Percentiles rank a stretch among this genome's conserved stretches.
Evolutionary conservation across 2,888 invertebrate species (phyloP).

Genomic region (Hirtodrosophila confusa): DNA sequence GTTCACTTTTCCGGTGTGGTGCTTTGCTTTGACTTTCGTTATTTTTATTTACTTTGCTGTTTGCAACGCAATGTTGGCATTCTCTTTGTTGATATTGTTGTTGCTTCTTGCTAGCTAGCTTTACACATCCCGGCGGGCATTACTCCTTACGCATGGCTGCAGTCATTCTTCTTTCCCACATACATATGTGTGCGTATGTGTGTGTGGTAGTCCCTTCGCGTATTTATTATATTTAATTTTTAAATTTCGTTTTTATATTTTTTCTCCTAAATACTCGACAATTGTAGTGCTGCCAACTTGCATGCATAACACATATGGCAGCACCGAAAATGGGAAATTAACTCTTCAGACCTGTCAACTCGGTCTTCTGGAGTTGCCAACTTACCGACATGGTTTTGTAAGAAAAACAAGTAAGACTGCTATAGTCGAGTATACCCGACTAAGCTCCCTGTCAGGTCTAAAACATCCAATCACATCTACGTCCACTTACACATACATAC

Average conservation of each 20-base stretch:
- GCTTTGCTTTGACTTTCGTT: slow-evolving; percentile 44
- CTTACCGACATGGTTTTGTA: no score
- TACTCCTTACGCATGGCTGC: slow-evolving; percentile 63
- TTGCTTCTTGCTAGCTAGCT: slow-evolving; percentile 16
- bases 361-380: no score
- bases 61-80: slow-evolving; percentile 17
- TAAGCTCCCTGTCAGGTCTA: no score
- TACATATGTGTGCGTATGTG: not conserved
- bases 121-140: slow-evolving; percentile 63
- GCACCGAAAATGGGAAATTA: no score
- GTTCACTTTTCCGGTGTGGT: slow-evolving; percentile 58
- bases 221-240: slow-evolving; percentile 12
- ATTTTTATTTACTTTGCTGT: slow-evolving; percentile 43
- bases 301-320: no score
- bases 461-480: no score
- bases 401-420: no score
- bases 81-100: slow-evolving; percentile 25
- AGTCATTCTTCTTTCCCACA: slow-evolving; percentile 33
- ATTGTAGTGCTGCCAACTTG: no score
- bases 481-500: no score
- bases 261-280: not conserved
- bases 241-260: slow-evolving; percentile 1
- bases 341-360: no score
- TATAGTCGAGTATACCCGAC: no score
- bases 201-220: not conserved